phyloP scores from a whole-genome alignment of 1,140 invertebrate species.

The Aphis craccivora region DNA sequence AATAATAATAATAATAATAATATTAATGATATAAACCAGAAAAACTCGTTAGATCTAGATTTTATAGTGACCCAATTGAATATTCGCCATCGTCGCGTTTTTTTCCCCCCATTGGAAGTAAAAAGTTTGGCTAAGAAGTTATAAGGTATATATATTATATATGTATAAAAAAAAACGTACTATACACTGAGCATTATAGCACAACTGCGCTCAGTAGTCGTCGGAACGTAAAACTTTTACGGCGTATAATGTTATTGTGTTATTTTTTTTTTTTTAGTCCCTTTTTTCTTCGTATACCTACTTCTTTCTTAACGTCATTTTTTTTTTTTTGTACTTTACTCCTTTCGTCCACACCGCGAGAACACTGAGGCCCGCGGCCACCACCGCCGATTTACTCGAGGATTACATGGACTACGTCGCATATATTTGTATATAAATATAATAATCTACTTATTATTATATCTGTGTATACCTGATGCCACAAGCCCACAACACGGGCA shows the following conservation, averaged over 20 bases:
- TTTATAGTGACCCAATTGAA: constrained; percentile 32
- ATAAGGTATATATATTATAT: neutral
- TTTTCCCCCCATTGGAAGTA: constrained; percentile 17
- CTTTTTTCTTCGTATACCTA: neutral
- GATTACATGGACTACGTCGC: neutral
- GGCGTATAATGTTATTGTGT: neutral
- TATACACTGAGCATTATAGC: neutral
- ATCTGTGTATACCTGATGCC: neutral
- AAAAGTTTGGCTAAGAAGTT: constrained; percentile 4
- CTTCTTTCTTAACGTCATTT: neutral
- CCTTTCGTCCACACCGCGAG: neutral
- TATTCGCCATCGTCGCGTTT: neutral
- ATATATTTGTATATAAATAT: neutral
- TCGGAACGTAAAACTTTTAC: constrained; percentile 27
- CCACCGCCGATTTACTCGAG: neutral
- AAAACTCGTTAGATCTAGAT: neutral
- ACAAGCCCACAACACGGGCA: neutral
- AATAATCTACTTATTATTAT: neutral
- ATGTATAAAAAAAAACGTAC: neutral
- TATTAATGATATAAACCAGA: neutral
- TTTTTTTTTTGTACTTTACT: neutral
- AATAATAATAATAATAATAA: neutral
- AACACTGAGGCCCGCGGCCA: neutral
- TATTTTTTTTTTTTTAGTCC: constrained; percentile 13
- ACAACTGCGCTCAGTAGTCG: neutral